phyloP scores from a whole-genome alignment of 2,888 invertebrate genomes.

The Lithophane ornitopus region DNA sequence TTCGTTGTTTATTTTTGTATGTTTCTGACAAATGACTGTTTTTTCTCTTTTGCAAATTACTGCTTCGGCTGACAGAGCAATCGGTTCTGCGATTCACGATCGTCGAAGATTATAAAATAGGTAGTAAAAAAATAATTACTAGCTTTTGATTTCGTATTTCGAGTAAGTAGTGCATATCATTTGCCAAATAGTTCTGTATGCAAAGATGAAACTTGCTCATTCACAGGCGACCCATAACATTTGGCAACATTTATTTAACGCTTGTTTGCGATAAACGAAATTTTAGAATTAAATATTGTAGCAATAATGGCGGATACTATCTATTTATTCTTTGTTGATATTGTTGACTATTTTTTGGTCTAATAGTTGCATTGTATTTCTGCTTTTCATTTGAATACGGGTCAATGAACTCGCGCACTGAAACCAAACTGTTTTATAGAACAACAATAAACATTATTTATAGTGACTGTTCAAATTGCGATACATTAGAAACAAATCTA shows the following conservation, averaged over 20 bases:
- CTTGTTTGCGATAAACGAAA: conserved; percentile 69
- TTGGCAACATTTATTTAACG: conserved; percentile 75
- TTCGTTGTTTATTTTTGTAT: conserved; percentile 73
- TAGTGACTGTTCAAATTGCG: conserved; percentile 3
- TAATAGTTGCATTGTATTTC: conserved; percentile 58
- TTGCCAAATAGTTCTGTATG: conserved; percentile 76
- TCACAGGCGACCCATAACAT: conserved; percentile 72
- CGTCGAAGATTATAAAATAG: conserved; percentile 70
- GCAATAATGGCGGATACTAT: conserved; percentile 63
- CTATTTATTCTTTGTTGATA: conserved; percentile 63
- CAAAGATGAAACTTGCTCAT: conserved; percentile 73
- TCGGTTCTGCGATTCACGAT: conserved; percentile 82
- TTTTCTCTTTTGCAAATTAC: conserved; percentile 81
- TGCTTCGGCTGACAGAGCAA: conserved; percentile 79
- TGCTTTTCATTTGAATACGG: conserved; percentile 55
- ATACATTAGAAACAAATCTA: conserved; percentile 34
- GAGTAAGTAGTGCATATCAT: conserved; percentile 83
- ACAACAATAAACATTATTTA: conserved; percentile 34
- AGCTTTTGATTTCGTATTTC: conserved; percentile 77
- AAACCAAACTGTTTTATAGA: conserved; percentile 40
- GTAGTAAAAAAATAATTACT: conserved; percentile 77
- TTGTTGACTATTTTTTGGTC: conserved; percentile 60
- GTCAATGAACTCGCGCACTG: conserved; percentile 44
- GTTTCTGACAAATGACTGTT: conserved; percentile 75
- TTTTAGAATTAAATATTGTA: conserved; percentile 69